Evolutionary conservation across 2,113 vertebrate species (phyloP).

Genomic region (Antidorcas marsupialis): DNA sequence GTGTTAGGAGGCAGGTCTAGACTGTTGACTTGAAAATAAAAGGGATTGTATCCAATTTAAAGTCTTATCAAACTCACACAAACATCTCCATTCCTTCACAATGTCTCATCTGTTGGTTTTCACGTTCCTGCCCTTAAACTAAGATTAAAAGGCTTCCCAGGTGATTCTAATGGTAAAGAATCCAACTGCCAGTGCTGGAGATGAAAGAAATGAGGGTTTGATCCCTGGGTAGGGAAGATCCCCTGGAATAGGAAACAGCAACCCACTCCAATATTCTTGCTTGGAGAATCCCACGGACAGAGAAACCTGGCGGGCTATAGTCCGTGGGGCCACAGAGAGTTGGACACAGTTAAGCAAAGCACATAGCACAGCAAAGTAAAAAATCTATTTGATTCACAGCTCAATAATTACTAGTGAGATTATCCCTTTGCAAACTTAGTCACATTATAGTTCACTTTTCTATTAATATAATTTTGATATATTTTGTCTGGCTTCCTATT

Average conservation of each 20-base stretch:
- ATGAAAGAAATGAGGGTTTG: background rate
- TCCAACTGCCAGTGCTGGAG: background rate
- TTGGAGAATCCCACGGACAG: background rate
- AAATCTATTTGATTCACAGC: background rate
- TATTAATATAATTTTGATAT: background rate
- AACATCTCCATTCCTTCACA: background rate
- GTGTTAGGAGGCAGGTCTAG: background rate
- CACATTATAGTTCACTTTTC: background rate
- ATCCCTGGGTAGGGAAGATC: background rate
- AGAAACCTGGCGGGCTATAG: background rate
- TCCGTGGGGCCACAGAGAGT: rapidly evolving
- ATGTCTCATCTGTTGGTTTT: background rate
- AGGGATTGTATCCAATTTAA: background rate
- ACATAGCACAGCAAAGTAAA: background rate
- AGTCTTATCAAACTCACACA: background rate
- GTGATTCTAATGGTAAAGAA: background rate
- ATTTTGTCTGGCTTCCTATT: background rate
- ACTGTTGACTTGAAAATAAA: too few species aligned
- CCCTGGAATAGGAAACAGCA: background rate
- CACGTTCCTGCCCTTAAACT: background rate
- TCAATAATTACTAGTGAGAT: background rate
- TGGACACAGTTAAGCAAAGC: background rate
- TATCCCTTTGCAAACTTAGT: background rate
- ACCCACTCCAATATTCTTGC: background rate
- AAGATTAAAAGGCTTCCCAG: background rate